Conservation (phyloP, 2,113 vertebrate genomes). For the Hypomesus transpacificus region DNA sequence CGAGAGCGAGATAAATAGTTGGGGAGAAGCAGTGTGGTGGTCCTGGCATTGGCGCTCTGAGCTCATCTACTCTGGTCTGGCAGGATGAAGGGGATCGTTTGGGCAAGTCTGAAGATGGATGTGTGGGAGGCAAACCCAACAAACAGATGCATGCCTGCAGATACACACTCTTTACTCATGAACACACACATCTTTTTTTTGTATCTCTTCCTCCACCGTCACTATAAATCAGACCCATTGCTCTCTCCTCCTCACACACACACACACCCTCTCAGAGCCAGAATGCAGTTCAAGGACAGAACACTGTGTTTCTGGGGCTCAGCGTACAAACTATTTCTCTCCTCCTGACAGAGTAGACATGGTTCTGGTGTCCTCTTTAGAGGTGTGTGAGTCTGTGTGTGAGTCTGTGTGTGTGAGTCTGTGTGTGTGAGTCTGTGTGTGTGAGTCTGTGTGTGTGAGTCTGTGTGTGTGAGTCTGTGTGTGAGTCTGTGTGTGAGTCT, state of each 20-base stretch:
- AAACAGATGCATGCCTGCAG: not conserved
- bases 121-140: not conserved
- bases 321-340: not conserved
- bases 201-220: not conserved
- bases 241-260: not conserved
- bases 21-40: not conserved
- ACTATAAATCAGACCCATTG: not conserved
- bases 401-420: too few species aligned
- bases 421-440: too few species aligned
- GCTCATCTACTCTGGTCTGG: not conserved
- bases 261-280: not conserved
- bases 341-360: not conserved
- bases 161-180: not conserved
- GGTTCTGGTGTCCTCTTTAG: not conserved
- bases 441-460: too few species aligned
- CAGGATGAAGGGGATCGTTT: not conserved
- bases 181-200: not conserved
- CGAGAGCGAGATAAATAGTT: not conserved
- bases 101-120: not conserved
- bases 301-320: not conserved
- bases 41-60: too few species aligned
- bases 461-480: too few species aligned
- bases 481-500: too few species aligned
- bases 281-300: not conserved
- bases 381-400: not conserved